Evolutionary conservation across 2,113 vertebrate genomes (phyloP).

Genomic region (Caranx melampygus): DNA sequence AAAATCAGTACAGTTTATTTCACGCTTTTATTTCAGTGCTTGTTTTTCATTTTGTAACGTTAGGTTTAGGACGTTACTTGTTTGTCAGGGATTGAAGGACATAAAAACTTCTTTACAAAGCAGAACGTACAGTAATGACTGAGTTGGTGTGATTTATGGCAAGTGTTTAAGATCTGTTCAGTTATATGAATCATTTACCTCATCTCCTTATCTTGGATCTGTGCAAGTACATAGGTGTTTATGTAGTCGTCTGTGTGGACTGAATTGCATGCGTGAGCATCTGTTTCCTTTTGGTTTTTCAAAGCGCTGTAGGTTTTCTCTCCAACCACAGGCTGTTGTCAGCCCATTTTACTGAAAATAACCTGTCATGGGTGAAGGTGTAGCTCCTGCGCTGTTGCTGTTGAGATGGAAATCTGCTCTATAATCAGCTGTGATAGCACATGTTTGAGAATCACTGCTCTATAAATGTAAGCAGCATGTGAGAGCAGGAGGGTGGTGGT

Average conservation of each 20-base stretch:
- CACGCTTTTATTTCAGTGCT: too few species aligned
- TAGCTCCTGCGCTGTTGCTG: constrained; percentile 18
- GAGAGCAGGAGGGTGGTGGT: constrained; percentile 29
- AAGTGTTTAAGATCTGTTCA: not conserved
- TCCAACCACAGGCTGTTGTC: not conserved
- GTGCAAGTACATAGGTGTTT: constrained; percentile 4
- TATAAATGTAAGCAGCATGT: constrained; percentile 51
- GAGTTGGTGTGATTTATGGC: not conserved
- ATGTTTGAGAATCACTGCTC: constrained; percentile 49
- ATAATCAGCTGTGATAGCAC: constrained; percentile 26
- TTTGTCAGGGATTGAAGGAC: too few species aligned
- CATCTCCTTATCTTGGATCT: not conserved
- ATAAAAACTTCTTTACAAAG: not conserved
- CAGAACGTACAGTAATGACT: not conserved
- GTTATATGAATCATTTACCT: not conserved
- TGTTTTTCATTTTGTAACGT: too few species aligned
- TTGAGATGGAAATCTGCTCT: constrained; percentile 11
- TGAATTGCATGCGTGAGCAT: not conserved
- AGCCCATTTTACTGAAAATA: not conserved
- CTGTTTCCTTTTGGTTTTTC: not conserved
- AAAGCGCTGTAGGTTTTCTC: not conserved
- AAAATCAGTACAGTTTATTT: too few species aligned
- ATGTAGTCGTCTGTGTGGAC: not conserved
- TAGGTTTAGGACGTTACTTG: too few species aligned
- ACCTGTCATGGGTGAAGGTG: not conserved